Base-by-base conservation (phyloP, 1,140 invertebrate genomes). In the Hydropsyche tenuis region DNA sequence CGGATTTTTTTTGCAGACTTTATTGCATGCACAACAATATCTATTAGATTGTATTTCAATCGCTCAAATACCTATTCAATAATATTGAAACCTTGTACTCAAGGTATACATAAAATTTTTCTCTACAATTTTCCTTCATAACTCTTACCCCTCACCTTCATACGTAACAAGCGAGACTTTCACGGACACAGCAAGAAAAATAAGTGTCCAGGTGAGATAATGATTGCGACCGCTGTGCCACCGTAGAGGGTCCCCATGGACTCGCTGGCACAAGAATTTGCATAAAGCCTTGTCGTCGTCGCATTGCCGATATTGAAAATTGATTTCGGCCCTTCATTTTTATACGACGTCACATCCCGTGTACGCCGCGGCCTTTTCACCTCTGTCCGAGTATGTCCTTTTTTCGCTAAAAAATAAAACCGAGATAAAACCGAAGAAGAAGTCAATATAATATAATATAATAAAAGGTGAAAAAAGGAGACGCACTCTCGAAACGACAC, bases 291-390 rank as follows among this genome's bases (percentile, higher is more conserved):
- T 64, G 73, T 70, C 30, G 30, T 60, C 23, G 51, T 20, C 37
- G 37, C 9, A 71, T 72, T 75, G 74, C 43, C 70, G 74, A 75
- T 75, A 73, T 73, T 75, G 70, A 75, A 75, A 75, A 75, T 75
- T 75, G 74, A 75, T 75, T 75, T 73, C 68, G 48, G 70, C 60
- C 68, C 72, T 69, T 56, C 69, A 75, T 75, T 75, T 69, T 72
- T 53, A 51, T 51, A 46, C 16, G n/a, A 64, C 14, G 37, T 45
- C 22, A 68, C 27, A 68, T 63, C 22, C 25, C 22, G 60, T 42
- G 18, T n/a, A n/a, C n/a, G n/a, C n/a, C 60, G 43, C 23, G 63
- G 63, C 63, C 63, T 65, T 23, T 65, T 18, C 63, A 65, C 63
- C 43, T 65, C 30, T 14, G 11, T 22, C 56, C 9, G 30, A 37